Conservation (phyloP, 2,888 invertebrate species). For the Rotaria macrura region DNA sequence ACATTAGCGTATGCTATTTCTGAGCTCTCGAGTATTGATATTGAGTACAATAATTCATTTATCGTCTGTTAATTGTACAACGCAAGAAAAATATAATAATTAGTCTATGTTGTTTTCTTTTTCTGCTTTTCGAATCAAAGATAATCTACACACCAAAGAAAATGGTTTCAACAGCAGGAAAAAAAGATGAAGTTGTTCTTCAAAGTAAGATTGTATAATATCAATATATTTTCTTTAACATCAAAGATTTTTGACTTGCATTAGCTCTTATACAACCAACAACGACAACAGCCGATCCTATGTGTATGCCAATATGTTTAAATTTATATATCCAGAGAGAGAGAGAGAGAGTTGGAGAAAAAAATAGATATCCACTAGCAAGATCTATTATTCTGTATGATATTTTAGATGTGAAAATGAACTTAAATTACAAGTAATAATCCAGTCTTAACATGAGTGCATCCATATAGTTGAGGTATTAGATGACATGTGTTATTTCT, state of each 20-base stretch:
- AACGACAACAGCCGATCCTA: background rate
- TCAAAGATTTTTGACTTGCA: background rate
- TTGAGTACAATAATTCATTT: background rate
- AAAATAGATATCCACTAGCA: too few relatives aligned
- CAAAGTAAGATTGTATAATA: background rate
- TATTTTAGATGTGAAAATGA: too few relatives aligned
- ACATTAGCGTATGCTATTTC: too few relatives aligned
- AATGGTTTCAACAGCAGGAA: background rate
- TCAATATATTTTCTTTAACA: background rate
- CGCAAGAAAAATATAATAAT: background rate
- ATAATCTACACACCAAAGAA: background rate
- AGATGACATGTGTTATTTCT: too few relatives aligned
- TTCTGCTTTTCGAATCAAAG: background rate
- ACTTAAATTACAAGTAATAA: too few relatives aligned
- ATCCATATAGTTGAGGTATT: too few relatives aligned
- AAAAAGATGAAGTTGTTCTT: background rate
- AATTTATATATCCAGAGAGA: too few relatives aligned
- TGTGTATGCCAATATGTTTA: background rate
- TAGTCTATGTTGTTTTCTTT: background rate
- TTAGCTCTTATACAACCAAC: background rate
- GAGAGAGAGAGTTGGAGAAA: too few relatives aligned
- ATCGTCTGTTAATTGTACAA: background rate
- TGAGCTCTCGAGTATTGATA: too few relatives aligned
- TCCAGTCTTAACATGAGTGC: too few relatives aligned
- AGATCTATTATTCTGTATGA: too few relatives aligned